phyloP scores from a whole-genome alignment of 2,797 vertebrate species.

The Gymnodraco acuticeps region DNA sequence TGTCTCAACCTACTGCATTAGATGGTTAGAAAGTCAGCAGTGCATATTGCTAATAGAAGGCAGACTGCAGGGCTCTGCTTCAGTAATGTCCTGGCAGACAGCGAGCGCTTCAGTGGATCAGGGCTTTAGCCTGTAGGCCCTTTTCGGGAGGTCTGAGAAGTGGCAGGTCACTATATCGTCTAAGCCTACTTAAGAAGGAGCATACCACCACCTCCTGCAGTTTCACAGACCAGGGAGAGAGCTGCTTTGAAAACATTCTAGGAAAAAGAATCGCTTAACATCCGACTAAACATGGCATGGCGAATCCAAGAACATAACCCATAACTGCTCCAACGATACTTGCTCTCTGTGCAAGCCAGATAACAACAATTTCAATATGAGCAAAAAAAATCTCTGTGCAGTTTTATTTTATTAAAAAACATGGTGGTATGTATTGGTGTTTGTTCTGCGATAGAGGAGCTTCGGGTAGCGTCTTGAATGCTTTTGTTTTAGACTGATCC shows the following conservation, averaged over 20 bases:
- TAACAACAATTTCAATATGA: constrained; percentile 20
- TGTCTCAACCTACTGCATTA: constrained; percentile 57
- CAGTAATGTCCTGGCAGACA: constrained; percentile 76
- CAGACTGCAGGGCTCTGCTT: constrained; percentile 72
- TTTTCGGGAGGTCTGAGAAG: constrained; percentile 79
- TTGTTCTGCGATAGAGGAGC: constrained; percentile 61
- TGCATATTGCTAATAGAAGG: constrained; percentile 72
- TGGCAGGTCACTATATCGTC: constrained; percentile 75
- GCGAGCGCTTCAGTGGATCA: constrained; percentile 67
- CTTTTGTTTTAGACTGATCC: constrained; percentile 73
- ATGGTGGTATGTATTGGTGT: constrained; percentile 28
- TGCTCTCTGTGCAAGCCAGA: constrained; percentile 11
- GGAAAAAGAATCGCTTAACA: constrained; percentile 48
- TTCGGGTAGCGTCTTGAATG: constrained; percentile 60
- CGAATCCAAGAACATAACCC: constrained; percentile 59
- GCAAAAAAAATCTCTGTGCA: constrained; percentile 19
- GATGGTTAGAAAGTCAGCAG: constrained; percentile 62
- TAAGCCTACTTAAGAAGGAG: constrained; percentile 73
- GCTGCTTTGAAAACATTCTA: constrained; percentile 69
- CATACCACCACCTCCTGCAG: constrained; percentile 77
- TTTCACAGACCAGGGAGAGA: constrained; percentile 51
- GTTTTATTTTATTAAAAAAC: constrained; percentile 55
- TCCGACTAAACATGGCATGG: constrained; percentile 54
- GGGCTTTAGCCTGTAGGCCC: constrained; percentile 66
- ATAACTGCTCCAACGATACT: constrained; percentile 47